Base-by-base conservation (phyloP, 53 echinoderm and acorn worm genomes). In the Astropecten irregularis region DNA sequence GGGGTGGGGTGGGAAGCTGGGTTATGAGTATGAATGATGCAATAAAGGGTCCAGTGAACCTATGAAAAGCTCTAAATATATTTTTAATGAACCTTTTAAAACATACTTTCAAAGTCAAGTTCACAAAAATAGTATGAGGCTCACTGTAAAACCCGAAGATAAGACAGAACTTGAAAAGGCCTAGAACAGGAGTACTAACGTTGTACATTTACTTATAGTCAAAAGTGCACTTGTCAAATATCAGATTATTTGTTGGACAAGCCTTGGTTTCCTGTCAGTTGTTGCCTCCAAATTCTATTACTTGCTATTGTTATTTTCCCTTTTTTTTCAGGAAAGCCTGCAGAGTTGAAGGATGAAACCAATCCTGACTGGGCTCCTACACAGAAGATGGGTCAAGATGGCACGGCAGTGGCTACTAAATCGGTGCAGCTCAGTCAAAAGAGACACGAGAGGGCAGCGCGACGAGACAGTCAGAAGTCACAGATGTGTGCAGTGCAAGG, bases 331-430 rank as follows among this genome's bases (percentile, higher is more conserved):
- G 68, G 68, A 67, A 67, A 67, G 40, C 68, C 68, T 42, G 68
- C 67, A 42, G 40, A 40, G 6, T 22, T 42, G 40, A 19, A 42
- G 67, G 67, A 67, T 67, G 67, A 67, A 20, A 67, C 26, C n/a
- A 67, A 67, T 21, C 67, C 67, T 22, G 67, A 67, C 23, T 67
- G 67, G 67, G 67, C 67, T 11, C 42, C 67, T 40, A 44, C 67
- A 13, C 59, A 58, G 27, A 58, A 29, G 31, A 29, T 58, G 59
- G 59, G 59, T 58, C 28, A 58, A 9, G 27, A 58, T 58, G 9
- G 31, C 15, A 5, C 8, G 27, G 59, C 59, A 26, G 10, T 58
- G 59, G 59, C 59, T 16, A 58, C 26, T 23, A 15, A 9, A 58
- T 25, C 59, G 15, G 59, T 58, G 26, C 26, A 27, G 6, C 27